Evolutionary conservation across 2,113 vertebrate species (phyloP).

Genomic region (Pelecanus crispus): DNA sequence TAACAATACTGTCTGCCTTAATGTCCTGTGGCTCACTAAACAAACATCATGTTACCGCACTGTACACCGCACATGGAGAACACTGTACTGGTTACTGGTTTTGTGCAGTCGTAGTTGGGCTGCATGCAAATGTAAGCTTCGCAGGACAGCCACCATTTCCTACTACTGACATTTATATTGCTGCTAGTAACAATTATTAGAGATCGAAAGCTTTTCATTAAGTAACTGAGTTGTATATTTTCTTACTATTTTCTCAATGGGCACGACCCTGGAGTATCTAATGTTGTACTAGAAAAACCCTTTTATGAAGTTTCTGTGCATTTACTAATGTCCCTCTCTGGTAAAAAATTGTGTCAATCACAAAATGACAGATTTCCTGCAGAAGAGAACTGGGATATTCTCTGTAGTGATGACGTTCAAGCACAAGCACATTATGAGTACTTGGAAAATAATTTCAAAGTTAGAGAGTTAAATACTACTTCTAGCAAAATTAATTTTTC

Average conservation of each 20-base stretch:
- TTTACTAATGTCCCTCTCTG: not conserved
- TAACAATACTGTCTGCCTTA: not conserved
- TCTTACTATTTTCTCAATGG: not conserved
- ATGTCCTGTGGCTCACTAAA: not conserved
- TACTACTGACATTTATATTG: not conserved
- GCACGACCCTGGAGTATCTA: not conserved
- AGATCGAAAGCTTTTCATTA: not conserved
- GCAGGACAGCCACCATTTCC: not conserved
- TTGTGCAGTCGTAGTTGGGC: not conserved
- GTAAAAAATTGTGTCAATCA: not conserved
- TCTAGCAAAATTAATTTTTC: not conserved
- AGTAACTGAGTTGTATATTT: not conserved
- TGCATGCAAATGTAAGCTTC: not conserved
- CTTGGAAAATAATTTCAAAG: not conserved
- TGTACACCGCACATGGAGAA: accelerated
- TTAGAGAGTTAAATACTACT: not conserved
- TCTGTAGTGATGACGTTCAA: not conserved
- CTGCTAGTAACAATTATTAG: not conserved
- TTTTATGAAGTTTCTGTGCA: not conserved
- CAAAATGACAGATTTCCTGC: not conserved
- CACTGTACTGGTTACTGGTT: not conserved
- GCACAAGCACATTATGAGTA: not conserved
- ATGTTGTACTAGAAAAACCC: not conserved
- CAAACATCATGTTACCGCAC: not conserved
- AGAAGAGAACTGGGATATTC: not conserved